A percentile compares a stretch with the other conserved stretches of the same genome.
phyloP scores from a whole-genome alignment of 2,888 invertebrate species.

The Apamea anceps region DNA sequence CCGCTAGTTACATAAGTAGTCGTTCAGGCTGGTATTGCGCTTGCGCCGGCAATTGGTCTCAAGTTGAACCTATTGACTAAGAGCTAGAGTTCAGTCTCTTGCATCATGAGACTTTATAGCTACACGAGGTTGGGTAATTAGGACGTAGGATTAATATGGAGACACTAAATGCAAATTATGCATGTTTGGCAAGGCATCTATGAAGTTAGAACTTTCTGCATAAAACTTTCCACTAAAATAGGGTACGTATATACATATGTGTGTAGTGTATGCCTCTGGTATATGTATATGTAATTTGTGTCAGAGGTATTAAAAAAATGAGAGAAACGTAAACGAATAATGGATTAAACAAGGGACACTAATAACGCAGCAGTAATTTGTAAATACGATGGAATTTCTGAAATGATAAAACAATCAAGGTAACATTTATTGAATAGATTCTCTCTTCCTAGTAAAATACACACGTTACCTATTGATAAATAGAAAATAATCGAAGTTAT shows the following conservation, averaged over 20 bases:
- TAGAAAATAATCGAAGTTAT: neutral
- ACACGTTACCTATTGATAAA: neutral
- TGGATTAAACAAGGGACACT: neutral
- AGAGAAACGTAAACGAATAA: neutral
- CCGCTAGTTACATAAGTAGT: conserved; percentile 62
- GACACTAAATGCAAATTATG: conserved; percentile 1
- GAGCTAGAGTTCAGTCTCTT: conserved; percentile 55
- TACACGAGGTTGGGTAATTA: conserved; percentile 43
- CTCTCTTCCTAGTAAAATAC: neutral
- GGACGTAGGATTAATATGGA: conserved; percentile 13
- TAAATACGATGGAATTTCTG: neutral
- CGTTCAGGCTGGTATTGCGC: conserved; percentile 44
- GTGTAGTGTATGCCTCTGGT: neutral
- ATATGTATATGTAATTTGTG: neutral
- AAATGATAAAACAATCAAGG: neutral
- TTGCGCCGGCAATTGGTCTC: conserved; percentile 37
- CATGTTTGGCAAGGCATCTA: neutral
- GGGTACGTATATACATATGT: neutral
- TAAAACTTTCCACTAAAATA: neutral
- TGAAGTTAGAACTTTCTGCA: neutral
- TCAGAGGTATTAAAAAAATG: neutral
- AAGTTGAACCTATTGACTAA: conserved; percentile 62
- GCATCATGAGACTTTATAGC: conserved; percentile 35
- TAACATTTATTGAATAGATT: neutral
- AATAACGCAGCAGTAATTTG: neutral